Conservation (phyloP, 2,113 vertebrate genomes). For the Leptosomus discolor region DNA sequence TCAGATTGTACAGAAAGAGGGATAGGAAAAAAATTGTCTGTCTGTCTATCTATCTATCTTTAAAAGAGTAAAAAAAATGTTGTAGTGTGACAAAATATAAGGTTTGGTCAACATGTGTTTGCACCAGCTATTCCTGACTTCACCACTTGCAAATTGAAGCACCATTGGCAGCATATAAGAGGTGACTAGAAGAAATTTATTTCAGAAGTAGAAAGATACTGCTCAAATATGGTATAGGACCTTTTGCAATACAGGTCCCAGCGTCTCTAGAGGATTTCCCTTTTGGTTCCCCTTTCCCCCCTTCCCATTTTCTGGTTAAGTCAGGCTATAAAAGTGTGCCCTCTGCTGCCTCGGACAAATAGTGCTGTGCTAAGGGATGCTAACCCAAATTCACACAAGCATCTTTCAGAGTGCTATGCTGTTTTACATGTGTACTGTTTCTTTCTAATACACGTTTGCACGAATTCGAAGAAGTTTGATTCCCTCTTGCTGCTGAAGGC, state of each 20-base stretch:
- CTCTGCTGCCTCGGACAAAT: conserved; percentile 27
- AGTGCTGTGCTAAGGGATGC: not conserved
- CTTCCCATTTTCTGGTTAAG: not conserved
- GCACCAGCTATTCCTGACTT: not conserved
- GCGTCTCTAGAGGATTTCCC: not conserved
- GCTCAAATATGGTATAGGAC: not conserved
- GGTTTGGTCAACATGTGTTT: not conserved
- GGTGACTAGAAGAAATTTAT: not conserved
- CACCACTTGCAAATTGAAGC: not conserved
- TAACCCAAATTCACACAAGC: not conserved
- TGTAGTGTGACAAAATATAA: not conserved
- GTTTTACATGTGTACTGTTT: not conserved
- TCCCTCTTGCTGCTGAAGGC: not conserved
- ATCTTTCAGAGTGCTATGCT: not conserved
- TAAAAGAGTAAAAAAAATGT: not conserved
- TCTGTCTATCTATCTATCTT: not conserved
- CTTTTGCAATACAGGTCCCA: not conserved
- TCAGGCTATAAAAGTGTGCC: conserved; percentile 2
- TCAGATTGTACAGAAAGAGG: not conserved
- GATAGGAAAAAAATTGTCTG: not conserved
- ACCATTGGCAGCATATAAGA: not conserved
- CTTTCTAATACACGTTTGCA: not conserved
- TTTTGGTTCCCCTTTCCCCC: no score
- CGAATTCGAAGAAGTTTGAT: not conserved
- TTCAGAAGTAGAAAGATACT: not conserved